Base-by-base conservation (phyloP, 2,888 invertebrate species). In the Limnephilus rhombicus region DNA sequence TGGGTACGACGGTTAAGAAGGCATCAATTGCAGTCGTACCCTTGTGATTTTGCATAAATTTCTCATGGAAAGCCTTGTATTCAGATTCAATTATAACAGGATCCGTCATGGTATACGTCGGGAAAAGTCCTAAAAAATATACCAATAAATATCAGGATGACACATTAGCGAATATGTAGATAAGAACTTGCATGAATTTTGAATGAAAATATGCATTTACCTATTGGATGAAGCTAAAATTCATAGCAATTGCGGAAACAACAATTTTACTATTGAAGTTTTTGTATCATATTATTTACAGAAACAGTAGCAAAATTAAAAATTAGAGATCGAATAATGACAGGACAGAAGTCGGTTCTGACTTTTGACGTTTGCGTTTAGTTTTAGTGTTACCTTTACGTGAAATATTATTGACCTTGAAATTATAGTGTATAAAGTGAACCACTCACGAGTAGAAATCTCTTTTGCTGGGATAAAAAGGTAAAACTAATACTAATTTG, bases 11-110 rank as follows among this genome's bases (percentile, higher is more conserved):
- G 24, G 93, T 92, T 89, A 95, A 93, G 94, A 96, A 95, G 4
- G 96, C 96, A 94, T 97, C 97, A 18, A 95, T 91, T 4, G 96
- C 95, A 68, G 96, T 95, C 18, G 96, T 96, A 49, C 97, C 97
- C 94, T 96, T 95, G 93, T 96, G 96, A 94, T 97, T 96, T 94
- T 95, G 95, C 96, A 97, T 96, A 91, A 95, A 96, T 5, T 95
- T 95, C 94, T 96, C 96, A 94, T 96, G 96, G 93, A 95, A 96
- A 91, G 94, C 94, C 94, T 96, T 96, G 93, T 96, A 96, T 91
- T 95, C 95, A 13, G 94, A 94, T 15, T 94, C 92, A 92, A 95
- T 95, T 95, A 96, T 95, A 34, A 29, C 86, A n/a, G 86, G 29
- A 86, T 86, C 29, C 45, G 86, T 45, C 88, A 80, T 89, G 37